A percentile compares a stretch with the other conserved stretches of the same genome.
phyloP scores from a whole-genome alignment of 2,113 vertebrate genomes.

The Thermophis baileyi region DNA sequence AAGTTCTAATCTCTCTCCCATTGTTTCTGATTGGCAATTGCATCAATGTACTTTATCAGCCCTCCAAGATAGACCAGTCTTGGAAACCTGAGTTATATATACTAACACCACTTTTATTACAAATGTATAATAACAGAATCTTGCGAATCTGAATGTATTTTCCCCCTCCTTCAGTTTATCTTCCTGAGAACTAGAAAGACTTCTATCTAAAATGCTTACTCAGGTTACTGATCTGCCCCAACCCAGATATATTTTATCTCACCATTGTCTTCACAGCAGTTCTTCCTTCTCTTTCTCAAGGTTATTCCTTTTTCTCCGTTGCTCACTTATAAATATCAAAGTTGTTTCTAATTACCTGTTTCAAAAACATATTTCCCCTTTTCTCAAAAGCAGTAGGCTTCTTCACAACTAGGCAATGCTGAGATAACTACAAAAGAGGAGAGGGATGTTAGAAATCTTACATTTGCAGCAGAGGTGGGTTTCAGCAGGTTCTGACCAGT shows the following conservation, averaged over 20 bases:
- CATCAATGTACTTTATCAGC: background rate
- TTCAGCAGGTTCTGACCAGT: no score
- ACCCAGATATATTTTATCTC: background rate
- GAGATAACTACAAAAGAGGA: rapidly evolving
- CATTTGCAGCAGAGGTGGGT: no score
- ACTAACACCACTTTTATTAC: background rate
- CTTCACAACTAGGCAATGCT: background rate
- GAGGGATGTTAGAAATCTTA: background rate
- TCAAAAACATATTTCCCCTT: background rate
- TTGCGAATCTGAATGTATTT: background rate
- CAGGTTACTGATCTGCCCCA: background rate
- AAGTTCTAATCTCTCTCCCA: background rate
- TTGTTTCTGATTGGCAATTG: background rate
- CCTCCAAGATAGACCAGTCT: background rate
- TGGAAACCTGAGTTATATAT: background rate
- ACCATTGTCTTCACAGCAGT: background rate
- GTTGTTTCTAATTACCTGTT: background rate
- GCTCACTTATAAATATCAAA: background rate
- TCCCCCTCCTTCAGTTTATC: background rate
- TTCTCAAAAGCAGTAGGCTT: background rate
- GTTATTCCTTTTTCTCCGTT: background rate
- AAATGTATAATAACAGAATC: background rate
- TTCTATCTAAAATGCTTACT: background rate
- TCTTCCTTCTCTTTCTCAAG: background rate
- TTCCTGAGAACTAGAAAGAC: background rate